Base-by-base conservation (phyloP, 2,797 vertebrate genomes). In the Typhlichthys eigenmanni region DNA sequence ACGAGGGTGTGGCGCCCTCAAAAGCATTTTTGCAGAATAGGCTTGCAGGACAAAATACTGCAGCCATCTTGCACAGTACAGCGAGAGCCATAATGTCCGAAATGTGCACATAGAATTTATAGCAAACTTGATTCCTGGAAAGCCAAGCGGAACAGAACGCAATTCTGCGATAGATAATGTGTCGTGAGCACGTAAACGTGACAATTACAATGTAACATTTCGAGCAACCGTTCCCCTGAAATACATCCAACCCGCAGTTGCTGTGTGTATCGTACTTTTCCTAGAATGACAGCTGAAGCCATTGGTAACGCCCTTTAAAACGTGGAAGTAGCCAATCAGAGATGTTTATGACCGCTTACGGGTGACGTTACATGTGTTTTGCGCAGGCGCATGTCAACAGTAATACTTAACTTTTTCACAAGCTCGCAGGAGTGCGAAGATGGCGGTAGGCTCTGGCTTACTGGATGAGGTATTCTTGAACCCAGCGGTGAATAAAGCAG, bases 401-500 rank as follows among this genome's bases (percentile, higher is more conserved):
- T 75, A 76, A 89, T 59, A 56, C 76, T 70, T 83, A 75, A 78
- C 79, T 86, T 73, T 78, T 79, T 89, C 90, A 89, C 65, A 85
- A 90, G 83, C 88, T 88, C 87, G 83, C 84, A 79, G 88, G 90
- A 91, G 93, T 92, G 93, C 91, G 94, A 98, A 98, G 96, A 98
- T 98, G 96, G 96, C 96, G 96, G 93, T 93, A 85, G 94, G 92
- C 81, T 91, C 90, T 82, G 94, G 93, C 89, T 93, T 92, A 92
- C 92, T 95, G 92, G 94, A 94, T 84, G 93, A 95, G 91, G 93
- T 94, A 90, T 94, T 93, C 91, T 93, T 91, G 91, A 93, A 94
- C 90, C 94, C 94, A 91, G 94, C 95, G 93, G 94, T 95, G 94
- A 95, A 95, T 92, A 95, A 95, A 94, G 95, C 95, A 94, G 92